Conservation (phyloP, 2,113 vertebrate species). For the Thamnophis sirtalis region DNA sequence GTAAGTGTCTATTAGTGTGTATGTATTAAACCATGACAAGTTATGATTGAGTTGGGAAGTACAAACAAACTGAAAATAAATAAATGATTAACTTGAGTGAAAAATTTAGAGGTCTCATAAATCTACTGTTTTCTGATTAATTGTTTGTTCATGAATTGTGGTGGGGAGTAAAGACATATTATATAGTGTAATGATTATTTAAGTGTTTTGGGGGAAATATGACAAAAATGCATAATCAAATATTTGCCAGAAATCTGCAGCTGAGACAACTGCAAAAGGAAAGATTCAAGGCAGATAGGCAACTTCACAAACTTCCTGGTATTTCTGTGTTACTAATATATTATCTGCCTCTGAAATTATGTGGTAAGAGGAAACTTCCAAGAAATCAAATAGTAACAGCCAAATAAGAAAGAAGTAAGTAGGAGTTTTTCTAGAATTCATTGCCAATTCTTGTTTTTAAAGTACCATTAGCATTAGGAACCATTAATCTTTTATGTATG, state of each 20-base stretch:
- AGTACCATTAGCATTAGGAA: neutral
- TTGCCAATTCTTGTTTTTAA: neutral
- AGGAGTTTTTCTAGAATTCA: neutral
- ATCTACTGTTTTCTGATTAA: neutral
- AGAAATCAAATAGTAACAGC: neutral
- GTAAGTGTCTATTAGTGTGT: neutral
- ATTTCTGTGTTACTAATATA: neutral
- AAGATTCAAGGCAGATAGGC: neutral
- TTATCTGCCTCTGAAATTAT: neutral
- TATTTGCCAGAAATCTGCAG: neutral
- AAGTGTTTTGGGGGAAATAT: too few relatives aligned
- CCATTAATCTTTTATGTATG: neutral
- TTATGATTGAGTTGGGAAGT: neutral
- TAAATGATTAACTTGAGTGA: neutral
- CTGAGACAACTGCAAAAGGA: neutral
- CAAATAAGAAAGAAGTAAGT: neutral
- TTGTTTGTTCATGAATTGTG: neutral
- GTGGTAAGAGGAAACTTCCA: neutral
- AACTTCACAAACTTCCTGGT: neutral
- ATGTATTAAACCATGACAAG: neutral
- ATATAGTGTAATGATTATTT: neutral
- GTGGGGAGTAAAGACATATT: neutral
- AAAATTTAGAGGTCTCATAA: neutral
- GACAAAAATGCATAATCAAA: neutral
- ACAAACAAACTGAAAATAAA: neutral